phyloP scores from a whole-genome alignment of 2,797 vertebrate genomes.

The Sebastiscus albofasciatus region DNA sequence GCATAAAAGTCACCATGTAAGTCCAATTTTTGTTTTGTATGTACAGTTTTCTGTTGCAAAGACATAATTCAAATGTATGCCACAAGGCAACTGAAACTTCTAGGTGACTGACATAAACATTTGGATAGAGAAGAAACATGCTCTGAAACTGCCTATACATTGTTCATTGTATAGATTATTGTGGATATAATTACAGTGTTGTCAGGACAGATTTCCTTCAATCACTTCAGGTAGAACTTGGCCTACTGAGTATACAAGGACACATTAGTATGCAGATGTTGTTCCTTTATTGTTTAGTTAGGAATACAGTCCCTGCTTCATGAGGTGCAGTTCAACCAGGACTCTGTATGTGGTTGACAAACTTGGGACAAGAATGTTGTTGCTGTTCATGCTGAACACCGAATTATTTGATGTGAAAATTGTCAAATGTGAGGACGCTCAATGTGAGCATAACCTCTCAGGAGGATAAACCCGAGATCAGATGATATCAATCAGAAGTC shows the following conservation, averaged over 20 bases:
- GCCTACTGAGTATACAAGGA: background rate
- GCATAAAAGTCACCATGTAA: background rate
- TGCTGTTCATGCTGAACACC: background rate
- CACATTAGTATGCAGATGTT: background rate
- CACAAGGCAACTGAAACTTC: background rate
- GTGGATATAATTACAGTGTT: background rate
- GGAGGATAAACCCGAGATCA: background rate
- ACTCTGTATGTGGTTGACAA: background rate
- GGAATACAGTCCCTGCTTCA: background rate
- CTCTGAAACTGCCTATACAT: background rate
- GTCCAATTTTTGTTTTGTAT: background rate
- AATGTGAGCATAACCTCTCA: too few species aligned
- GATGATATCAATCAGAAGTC: background rate
- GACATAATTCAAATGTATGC: background rate
- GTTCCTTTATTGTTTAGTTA: background rate
- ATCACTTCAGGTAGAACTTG: background rate
- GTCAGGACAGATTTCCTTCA: background rate
- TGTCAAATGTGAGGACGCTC: background rate
- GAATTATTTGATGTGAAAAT: background rate
- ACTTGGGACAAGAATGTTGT: background rate
- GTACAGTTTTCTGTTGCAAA: background rate
- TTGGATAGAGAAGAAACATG: background rate
- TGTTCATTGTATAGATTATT: background rate
- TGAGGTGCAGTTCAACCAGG: background rate
- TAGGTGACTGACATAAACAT: background rate